Evolutionary conservation across 2,888 invertebrate genomes (phyloP), one percentile per base, ranked within the genome.

Genomic region (Chrysina gloriosa): DNA sequence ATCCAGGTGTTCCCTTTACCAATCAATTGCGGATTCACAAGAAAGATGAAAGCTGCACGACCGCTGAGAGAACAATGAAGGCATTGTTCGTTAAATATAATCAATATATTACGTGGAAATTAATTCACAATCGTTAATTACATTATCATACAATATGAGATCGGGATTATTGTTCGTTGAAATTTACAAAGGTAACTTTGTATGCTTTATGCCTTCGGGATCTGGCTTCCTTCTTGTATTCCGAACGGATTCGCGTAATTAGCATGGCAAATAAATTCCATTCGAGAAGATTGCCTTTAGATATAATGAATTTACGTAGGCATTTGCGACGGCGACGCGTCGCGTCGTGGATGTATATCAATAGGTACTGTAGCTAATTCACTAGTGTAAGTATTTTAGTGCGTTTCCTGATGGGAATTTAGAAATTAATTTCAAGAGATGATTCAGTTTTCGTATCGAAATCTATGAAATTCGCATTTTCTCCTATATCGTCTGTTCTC

Each of bases 111-210:
- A 39, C 25, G 27, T 25, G 25, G 27, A 42, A 58, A 58, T 58
- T 58, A 58, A 58, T 39, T 58, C 58, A 58, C 14, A 58, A 58
- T 39, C 39, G 58, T 25, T 58, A 58, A 58, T 58, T 58, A 58
- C 58, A 58, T 58, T 58, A 58, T 39, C 58, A 58, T 58, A 58
- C 58, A 58, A 58, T 58, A 58, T 58, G 58, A 39, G 58, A 58
- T 39, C 58, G 23, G 23, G 39, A 36, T 58, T 58, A 58, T 39
- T 58, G 39, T 58, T 39, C 25, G 39, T 23, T 16, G 50, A 14
- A 39, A 19, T 58, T 39, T 25, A 58, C 58, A 58, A 58, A 58
- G 39, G 58, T 25, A 23, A 25, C 16, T 58, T 58, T 39, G 39
- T 31, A 11, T 25, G 58, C 6, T 6, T 23, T 58, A 39, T 25